These are phyloP conservation scores for Galemys pyrenaicus DNA, from an alignment of 2,113 vertebrate species.

Conservation along the genomic window DNA sequence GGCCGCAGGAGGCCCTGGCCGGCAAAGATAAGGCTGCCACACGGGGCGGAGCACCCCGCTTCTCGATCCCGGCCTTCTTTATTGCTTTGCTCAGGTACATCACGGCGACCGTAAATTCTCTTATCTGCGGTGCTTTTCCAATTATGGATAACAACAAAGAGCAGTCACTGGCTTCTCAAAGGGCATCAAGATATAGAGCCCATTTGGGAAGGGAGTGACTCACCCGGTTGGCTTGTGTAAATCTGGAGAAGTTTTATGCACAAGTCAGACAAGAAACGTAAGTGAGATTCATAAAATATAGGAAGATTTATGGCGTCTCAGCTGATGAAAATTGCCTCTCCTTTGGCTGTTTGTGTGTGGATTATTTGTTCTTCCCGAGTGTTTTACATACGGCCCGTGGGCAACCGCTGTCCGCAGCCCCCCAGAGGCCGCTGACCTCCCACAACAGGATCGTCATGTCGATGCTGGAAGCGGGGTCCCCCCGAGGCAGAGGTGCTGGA, in stretches of 20 bases:
- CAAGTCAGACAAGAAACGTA: constrained; percentile 82
- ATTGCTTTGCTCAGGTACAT: constrained; percentile 84
- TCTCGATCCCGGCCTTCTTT: constrained; percentile 62
- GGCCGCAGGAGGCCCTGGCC: neutral
- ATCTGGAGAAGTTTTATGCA: constrained; percentile 86
- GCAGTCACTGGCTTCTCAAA: constrained; percentile 85
- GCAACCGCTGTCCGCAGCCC: neutral
- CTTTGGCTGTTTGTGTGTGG: constrained; percentile 45
- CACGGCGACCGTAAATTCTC: constrained; percentile 83
- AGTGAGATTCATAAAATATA: constrained; percentile 83
- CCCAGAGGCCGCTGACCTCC: neutral
- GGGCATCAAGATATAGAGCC: constrained; percentile 85
- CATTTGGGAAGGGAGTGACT: constrained; percentile 82
- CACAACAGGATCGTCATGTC: accelerated
- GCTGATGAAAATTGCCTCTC: constrained; percentile 71
- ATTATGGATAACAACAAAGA: constrained; percentile 87
- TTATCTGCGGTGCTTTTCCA: constrained; percentile 87
- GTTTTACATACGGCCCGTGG: neutral
- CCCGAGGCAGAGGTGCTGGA: too few species aligned
- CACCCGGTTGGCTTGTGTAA: constrained; percentile 82
- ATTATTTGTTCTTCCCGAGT: neutral
- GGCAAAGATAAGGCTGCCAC: neutral
- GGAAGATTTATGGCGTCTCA: constrained; percentile 76
- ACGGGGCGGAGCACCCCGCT: neutral
- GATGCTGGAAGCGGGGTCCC: too few species aligned